phyloP scores from a whole-genome alignment of 2,888 invertebrate genomes.

The Tortricodes alternella region DNA sequence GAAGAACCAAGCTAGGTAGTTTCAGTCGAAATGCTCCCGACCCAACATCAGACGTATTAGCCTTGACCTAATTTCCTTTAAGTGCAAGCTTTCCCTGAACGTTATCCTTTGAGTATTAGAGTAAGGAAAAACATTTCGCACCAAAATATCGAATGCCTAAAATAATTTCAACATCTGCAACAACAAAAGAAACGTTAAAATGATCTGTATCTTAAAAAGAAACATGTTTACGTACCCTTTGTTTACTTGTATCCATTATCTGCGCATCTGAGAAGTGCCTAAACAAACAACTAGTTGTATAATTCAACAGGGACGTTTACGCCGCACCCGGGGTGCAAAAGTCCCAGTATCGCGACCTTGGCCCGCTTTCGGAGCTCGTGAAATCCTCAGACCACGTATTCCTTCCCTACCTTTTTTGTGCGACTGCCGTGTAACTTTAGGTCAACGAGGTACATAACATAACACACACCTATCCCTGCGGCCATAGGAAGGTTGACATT shows the following conservation, averaged over 20 bases:
- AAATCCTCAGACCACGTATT: slow-evolving; percentile 18
- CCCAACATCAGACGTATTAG: slow-evolving; percentile 16
- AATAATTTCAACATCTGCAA: neutral
- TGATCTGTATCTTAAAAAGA: neutral
- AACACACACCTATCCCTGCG: neutral
- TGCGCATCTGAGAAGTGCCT: slow-evolving; percentile 7
- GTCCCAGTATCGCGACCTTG: slow-evolving; percentile 35
- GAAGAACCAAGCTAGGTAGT: slow-evolving; percentile 5
- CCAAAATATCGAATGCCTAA: neutral
- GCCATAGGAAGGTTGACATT: slow-evolving; percentile 3
- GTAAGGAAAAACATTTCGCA: neutral
- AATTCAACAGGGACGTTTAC: slow-evolving; percentile 8
- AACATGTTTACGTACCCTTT: neutral
- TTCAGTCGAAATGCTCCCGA: slow-evolving; percentile 10
- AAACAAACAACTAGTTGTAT: slow-evolving; percentile 22
- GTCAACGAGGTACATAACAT: neutral
- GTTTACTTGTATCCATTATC: neutral
- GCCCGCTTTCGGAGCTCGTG: slow-evolving; percentile 32
- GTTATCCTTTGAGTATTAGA: slow-evolving; percentile 18
- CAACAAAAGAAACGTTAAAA: neutral
- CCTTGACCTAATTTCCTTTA: slow-evolving; percentile 41
- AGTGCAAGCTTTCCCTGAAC: slow-evolving; percentile 31
- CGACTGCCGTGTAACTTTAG: slow-evolving; percentile 21
- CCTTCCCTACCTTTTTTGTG: slow-evolving; percentile 20
- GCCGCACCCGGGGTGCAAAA: slow-evolving; percentile 14